Percentiles rank a stretch among this genome's conserved stretches.
These are phyloP conservation scores for Cryptophagus acutangulus DNA, from an alignment of 2,888 invertebrate genomes.

Conservation along the genomic window DNA sequence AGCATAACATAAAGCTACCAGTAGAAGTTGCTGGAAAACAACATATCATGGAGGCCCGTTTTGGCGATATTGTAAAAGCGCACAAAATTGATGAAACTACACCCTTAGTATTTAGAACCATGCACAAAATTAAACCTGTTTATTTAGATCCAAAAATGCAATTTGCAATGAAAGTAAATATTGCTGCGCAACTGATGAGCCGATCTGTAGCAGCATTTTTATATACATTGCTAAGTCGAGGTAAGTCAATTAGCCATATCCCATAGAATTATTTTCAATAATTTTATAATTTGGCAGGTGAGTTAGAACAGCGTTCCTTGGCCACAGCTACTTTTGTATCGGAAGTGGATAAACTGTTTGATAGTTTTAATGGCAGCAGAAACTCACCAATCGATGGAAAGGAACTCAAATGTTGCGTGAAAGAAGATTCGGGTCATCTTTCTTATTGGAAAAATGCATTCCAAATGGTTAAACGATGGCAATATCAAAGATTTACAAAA, in stretches of 20 bases:
- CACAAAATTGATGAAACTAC: conserved; percentile 14
- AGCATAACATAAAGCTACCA: conserved; percentile 16
- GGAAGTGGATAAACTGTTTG: conserved; percentile 15
- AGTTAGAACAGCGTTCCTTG: conserved; percentile 7
- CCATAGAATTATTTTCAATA: background rate
- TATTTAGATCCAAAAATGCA: conserved; percentile 21
- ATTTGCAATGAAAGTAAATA: conserved; percentile 24
- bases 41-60: conserved; percentile 11
- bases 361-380: conserved; percentile 10
- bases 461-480: background rate
- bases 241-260: conserved; percentile 5
- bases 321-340: conserved; percentile 13
- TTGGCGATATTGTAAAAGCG: conserved; percentile 12
- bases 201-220: conserved; percentile 10
- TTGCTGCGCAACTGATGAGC: conserved; percentile 20
- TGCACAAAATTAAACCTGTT: conserved; percentile 18
- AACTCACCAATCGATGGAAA: conserved; percentile 10
- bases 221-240: conserved; percentile 5
- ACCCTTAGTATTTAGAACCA: conserved; percentile 15
- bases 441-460: conserved; percentile 3
- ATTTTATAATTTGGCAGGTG: conserved; percentile 9
- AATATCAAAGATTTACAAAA: background rate
- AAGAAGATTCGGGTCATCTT: conserved; percentile 5
- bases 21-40: no score
- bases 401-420: conserved; percentile 4